Base-by-base conservation (phyloP, 2,113 vertebrate genomes). In the Carassius auratus region DNA sequence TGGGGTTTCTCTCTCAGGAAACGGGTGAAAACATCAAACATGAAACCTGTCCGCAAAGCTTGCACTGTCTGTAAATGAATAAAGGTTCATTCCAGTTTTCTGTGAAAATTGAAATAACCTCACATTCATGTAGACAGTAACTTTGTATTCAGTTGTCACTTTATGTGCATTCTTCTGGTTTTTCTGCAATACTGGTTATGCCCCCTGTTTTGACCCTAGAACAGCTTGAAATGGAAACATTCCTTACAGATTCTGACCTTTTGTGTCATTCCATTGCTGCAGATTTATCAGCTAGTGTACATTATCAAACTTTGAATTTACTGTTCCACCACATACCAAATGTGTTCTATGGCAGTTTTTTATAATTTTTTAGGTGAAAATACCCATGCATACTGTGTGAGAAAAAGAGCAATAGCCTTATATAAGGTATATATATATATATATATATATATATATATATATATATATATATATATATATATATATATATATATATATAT, bases 21-120 rank as follows among this genome's bases (percentile, higher is more conserved):
- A 83, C 57, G 77, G 83, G 45, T 84, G 82, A 83, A 84, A 73
- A 87, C 78, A 83, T 89, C 85, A 87, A 87, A 89, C 78, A 87
- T 26, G 64, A 73, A 85, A 61, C 83, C 78, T 87, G 52, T 87
- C 71, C 78, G 42, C n/a, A 48, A 81, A 69, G 10, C 55, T 36
- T 8, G 26, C 50, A 30, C 75, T 77, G 50, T 77, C 75, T 77
- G 55, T 79, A 79, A 59, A 79, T 79, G 76, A 79, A 79, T 55
- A 42, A 61, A 12, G 59, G 21, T 19, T 75, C 45, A 50, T 68
- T 86, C 15, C 36, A 30, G 14, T 23, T 59, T 75, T 74, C 23
- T 55, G 48, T 52, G 36, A 7, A 76, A 26, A 84, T 48, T 45
- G 1, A 50, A 45, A 50, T 62, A 68, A 57, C 23, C 36, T 45